Evolutionary conservation across 2,113 vertebrate species (phyloP), one percentile per base, ranked within the genome.

Genomic region (Equus quagga): DNA sequence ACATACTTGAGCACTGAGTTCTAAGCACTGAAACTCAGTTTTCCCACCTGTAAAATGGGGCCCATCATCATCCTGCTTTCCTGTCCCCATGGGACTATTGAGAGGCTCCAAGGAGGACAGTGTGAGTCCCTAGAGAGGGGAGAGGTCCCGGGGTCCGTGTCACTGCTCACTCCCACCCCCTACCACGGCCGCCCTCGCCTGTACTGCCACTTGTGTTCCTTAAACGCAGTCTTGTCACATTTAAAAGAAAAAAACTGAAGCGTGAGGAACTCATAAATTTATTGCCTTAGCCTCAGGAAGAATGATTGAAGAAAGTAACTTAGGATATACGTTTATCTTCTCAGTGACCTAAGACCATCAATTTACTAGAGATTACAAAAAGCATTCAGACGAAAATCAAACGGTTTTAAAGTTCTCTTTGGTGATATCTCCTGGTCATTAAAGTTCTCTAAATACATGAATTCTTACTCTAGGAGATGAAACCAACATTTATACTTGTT

Each of bases 361-460:
- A 58, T 75, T 92, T 62, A 69, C 23, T 46, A 60, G 70, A 81
- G 5, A 51, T 89, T 90, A 76, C n/a, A 81, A 31, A 94, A 60
- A 89, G 12, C 14, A 69, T 67, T 85, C 36, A 65, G 31, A 84
- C 8, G 80, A 72, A 96, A 94, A 41, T 36, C 36, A 89, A 49
- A 70, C 7, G 26, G 11, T 36, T 51, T 76, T 62, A 51, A 84
- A 83, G 44, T 80, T 88, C 23, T 67, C 24, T 88, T 54, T 82
- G 62, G n/a, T 41, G 70, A n/a, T n/a, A 33, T 33, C 64, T 67
- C 31, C 44, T 75, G 5, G 19, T 93, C 54, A 46, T 65, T 51
- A 46, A 81, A 75, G 78, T 70, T 75, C 21, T 87, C 64, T 64
- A 62, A 87, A 41, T 82, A 86, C 46, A 41, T 73, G 36, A 65